Evolutionary conservation across 1,140 invertebrate genomes (phyloP).

Genomic region (Helicoverpa zea): DNA sequence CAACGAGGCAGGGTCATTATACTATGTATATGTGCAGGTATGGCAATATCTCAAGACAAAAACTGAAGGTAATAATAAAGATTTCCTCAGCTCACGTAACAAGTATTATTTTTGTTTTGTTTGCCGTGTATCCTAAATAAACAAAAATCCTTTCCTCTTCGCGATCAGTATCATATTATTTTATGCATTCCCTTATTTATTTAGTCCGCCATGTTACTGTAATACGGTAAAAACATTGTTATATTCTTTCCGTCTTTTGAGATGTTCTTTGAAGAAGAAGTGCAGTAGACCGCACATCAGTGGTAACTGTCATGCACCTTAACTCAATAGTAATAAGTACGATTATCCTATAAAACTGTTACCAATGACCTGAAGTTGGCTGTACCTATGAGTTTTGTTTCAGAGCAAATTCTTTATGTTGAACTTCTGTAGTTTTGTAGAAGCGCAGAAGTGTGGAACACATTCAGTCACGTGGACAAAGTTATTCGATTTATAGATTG

Average conservation of each 20-base stretch:
- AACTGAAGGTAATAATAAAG: too few relatives aligned
- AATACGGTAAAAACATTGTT: neutral
- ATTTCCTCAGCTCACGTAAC: neutral
- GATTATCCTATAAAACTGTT: too few relatives aligned
- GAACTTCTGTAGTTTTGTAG: neutral
- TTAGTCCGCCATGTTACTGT: neutral
- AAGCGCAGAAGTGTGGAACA: neutral
- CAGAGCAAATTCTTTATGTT: neutral
- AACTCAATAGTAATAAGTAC: too few relatives aligned
- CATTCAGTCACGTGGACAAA: conserved; percentile 2
- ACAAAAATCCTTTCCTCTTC: neutral
- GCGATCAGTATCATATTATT: neutral
- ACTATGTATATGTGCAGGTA: too few relatives aligned
- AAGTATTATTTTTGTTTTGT: neutral
- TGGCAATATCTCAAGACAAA: too few relatives aligned
- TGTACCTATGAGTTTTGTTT: neutral
- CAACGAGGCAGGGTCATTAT: too few relatives aligned
- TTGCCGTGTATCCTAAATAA: neutral
- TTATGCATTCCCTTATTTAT: conserved; percentile 4
- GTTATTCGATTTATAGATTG: conserved; percentile 26
- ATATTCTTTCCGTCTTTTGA: neutral
- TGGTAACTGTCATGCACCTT: neutral
- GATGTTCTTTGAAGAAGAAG: neutral
- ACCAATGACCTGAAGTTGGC: too few relatives aligned
- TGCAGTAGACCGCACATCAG: neutral